Conservation (phyloP, 2,113 vertebrate genomes). For the Pedetes capensis region DNA sequence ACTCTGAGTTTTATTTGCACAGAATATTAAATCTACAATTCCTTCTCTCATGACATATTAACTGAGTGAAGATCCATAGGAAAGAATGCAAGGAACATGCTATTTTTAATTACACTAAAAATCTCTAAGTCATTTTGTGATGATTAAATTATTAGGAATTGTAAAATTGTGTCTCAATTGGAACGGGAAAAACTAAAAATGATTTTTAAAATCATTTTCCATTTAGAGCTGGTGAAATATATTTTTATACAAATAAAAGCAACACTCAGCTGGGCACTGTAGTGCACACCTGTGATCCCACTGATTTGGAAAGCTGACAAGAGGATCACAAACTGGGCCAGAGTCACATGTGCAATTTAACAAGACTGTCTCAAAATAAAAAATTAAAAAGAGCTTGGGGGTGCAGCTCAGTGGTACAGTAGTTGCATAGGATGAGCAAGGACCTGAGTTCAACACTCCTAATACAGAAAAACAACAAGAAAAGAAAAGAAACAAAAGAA, state of each 20-base stretch:
- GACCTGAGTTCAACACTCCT: no score
- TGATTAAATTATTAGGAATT: not conserved
- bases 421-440: no score
- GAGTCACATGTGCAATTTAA: no score
- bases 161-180: not conserved
- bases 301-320: no score
- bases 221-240: not conserved
- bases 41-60: not conserved
- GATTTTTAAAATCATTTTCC: not conserved
- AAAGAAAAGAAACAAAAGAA: no score
- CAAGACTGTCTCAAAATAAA: no score
- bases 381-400: no score
- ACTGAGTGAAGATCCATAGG: not conserved
- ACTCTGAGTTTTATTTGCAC: not conserved
- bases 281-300: no score
- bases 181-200: not conserved
- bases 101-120: not conserved
- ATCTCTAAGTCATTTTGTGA: not conserved
- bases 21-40: slow-evolving; percentile 37
- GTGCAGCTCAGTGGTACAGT: no score
- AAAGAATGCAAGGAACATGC: not conserved
- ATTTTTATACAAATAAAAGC: not conserved
- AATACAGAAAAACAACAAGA: no score
- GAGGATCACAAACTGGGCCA: no score
- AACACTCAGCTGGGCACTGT: no score